Evolutionary conservation across 2,113 vertebrate species (phyloP).

Genomic region (Trogon melanurus): DNA sequence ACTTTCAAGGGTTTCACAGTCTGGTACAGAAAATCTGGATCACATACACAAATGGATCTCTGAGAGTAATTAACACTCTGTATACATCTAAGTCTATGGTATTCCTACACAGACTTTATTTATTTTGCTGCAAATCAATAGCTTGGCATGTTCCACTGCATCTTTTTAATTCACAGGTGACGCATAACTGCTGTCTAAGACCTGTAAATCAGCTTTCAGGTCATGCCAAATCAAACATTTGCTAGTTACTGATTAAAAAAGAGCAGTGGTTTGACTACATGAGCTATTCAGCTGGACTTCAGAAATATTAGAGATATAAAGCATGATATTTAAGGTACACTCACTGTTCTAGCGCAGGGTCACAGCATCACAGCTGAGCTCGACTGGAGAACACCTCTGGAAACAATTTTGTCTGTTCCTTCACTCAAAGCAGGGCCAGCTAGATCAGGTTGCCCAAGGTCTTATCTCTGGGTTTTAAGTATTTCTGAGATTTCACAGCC

Average conservation of each 20-base stretch:
- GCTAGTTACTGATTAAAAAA: not conserved
- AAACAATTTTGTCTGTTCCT: not conserved
- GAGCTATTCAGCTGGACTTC: not conserved
- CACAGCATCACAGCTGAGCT: not conserved
- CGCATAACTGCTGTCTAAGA: not conserved
- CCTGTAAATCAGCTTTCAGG: not conserved
- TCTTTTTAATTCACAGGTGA: not conserved
- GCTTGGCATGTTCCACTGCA: not conserved
- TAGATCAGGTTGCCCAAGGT: not conserved
- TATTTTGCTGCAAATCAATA: not conserved
- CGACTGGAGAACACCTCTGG: not conserved
- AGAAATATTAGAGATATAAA: not conserved
- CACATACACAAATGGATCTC: not conserved
- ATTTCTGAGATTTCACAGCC: not conserved
- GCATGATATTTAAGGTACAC: not conserved
- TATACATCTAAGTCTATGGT: no score
- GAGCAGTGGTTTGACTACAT: not conserved
- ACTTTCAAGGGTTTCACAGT: not conserved
- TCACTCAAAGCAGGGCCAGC: not conserved
- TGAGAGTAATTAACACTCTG: not conserved
- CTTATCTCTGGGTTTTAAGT: not conserved
- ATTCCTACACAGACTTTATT: not conserved
- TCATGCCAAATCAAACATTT: not conserved
- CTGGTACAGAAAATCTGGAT: not conserved
- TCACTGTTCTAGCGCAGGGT: rapidly evolving